Base-by-base conservation (phyloP, 2,888 invertebrate genomes). In the Lamproptera curius region DNA sequence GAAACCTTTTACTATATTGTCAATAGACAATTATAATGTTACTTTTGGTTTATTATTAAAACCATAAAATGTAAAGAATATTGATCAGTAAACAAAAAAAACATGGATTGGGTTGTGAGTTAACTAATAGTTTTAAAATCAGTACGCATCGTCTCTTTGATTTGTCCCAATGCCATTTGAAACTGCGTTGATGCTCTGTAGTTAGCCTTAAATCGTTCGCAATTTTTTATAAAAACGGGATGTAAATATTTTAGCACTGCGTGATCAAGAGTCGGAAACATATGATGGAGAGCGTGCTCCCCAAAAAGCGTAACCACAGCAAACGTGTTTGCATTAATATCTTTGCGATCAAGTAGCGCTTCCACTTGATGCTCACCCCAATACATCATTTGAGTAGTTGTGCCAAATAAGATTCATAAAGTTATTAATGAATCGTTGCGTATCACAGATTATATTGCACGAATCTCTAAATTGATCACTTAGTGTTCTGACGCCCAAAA, bases 241-340 rank as follows among this genome's bases (percentile, higher is more conserved):
- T 91, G 89, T 3, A 95, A 76, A 39, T 91, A 83, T 13, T 90
- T 89, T 11, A 95, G 75, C 14, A 92, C 76, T 0, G 90, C 90
- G 62, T 95, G 94, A 69, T 95, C 94, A 9, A 95, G 67, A 0
- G 94, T 93, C 0, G 95, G 95, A 58, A 95, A 92, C 56, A 95
- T 73, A 73, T 95, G 95, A 67, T 95, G 95, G 1, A 95, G 76
- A 0, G 89, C 84, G 65, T 95, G 95, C 50, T 93, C 91, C 0
- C 95, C 95, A 60, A 94, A 95, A 59, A 91, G 89, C 0, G 92
- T 92, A 53, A 94, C 68, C 1, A 91, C 90, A 14, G 92, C 67
- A 61, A 93, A 92, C 11, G 89, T 81, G n/a, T 89, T 91, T 10
- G 89, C 81, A 37, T 91, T 91, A 17, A 94, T 79, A 47, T 94